Conservation (phyloP, 2,797 vertebrate genomes). For the Ctenochaetus hawaiiensis region DNA sequence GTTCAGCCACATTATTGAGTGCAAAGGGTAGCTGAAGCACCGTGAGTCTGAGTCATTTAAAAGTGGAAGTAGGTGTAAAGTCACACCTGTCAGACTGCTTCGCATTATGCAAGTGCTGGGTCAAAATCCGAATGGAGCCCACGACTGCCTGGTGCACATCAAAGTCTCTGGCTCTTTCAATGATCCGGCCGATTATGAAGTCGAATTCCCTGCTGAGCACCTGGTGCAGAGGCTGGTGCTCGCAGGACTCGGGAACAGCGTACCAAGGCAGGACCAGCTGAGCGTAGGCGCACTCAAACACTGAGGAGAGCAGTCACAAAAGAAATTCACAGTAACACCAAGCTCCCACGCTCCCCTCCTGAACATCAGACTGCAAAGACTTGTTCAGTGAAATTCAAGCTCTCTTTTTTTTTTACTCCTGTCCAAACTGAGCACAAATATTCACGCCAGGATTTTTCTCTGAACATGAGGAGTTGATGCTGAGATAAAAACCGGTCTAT, state of each 20-base stretch:
- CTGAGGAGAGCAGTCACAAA: slow-evolving; percentile 71
- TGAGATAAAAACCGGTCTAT: background rate
- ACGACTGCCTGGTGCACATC: slow-evolving; percentile 77
- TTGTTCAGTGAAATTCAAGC: slow-evolving; percentile 12
- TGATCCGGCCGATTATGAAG: slow-evolving; percentile 75
- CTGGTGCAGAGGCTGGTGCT: slow-evolving; percentile 81
- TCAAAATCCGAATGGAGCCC: slow-evolving; percentile 83
- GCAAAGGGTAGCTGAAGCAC: slow-evolving; percentile 50
- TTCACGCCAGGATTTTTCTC: slow-evolving; percentile 10
- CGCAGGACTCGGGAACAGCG: slow-evolving; percentile 66
- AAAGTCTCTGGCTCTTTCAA: slow-evolving; percentile 73
- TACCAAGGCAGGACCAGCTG: slow-evolving; percentile 85
- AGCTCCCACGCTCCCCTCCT: slow-evolving; percentile 21
- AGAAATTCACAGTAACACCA: slow-evolving; percentile 12
- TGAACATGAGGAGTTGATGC: slow-evolving; percentile 10
- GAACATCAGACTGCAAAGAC: slow-evolving; percentile 3
- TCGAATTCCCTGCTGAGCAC: slow-evolving; percentile 81
- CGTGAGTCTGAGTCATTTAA: background rate
- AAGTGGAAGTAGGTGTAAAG: slow-evolving; percentile 9
- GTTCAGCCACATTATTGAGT: slow-evolving; percentile 40
- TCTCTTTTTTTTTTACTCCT: background rate
- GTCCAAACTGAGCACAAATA: slow-evolving; percentile 18
- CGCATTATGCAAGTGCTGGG: slow-evolving; percentile 82
- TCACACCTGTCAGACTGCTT: slow-evolving; percentile 83
- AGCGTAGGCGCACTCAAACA: slow-evolving; percentile 84